A percentile compares a stretch with the other conserved stretches of the same genome.
These are phyloP conservation scores for Embiotoca jacksoni DNA, from an alignment of 2,113 vertebrate genomes.

Conservation along the genomic window DNA sequence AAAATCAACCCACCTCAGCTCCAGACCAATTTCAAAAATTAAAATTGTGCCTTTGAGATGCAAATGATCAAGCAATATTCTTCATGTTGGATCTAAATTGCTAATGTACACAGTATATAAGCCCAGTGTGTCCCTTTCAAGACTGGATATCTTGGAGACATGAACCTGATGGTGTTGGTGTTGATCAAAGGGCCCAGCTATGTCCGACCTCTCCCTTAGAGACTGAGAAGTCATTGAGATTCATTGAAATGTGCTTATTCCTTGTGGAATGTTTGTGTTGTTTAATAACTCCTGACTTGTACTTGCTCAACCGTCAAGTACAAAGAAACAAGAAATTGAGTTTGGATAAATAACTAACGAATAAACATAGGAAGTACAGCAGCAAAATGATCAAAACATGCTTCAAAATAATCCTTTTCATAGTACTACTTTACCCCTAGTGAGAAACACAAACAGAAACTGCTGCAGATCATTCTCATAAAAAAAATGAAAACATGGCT, in stretches of 20 bases:
- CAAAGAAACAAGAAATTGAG: not conserved
- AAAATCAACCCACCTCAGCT: constrained; percentile 50
- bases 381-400: not conserved
- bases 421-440: not conserved
- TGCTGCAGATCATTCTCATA: not conserved
- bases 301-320: constrained; percentile 12
- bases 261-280: constrained; percentile 61
- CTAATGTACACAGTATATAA: constrained; percentile 80
- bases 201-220: constrained; percentile 64
- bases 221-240: constrained; percentile 65
- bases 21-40: constrained; percentile 71
- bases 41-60: constrained; percentile 82
- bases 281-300: constrained; percentile 49
- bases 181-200: constrained; percentile 79
- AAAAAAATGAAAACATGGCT: not conserved
- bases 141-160: constrained; percentile 74
- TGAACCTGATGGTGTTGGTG: constrained; percentile 76
- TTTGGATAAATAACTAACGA: not conserved
- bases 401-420: not conserved
- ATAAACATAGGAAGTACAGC: not conserved
- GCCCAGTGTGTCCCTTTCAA: constrained; percentile 78
- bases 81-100: constrained; percentile 84
- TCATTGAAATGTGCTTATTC: constrained; percentile 61
- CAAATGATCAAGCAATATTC: constrained; percentile 81
- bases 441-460: constrained; percentile 12